Evolutionary conservation across 2,797 vertebrate species (phyloP).

Genomic region (Xenentodon cancila): DNA sequence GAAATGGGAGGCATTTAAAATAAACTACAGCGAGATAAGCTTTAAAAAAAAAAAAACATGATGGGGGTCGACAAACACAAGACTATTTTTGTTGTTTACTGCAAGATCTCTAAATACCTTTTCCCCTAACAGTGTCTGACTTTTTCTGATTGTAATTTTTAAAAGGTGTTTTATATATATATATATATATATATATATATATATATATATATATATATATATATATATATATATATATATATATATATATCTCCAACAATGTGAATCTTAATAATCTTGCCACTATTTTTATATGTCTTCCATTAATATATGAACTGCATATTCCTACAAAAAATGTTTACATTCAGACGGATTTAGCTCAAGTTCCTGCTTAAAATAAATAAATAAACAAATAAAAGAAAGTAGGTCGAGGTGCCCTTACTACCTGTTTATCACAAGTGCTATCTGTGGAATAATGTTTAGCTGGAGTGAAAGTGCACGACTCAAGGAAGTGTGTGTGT

Average conservation of each 20-base stretch:
- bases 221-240: no score
- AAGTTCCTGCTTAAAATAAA: no score
- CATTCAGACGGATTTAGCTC: no score
- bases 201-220: no score
- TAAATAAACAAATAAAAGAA: no score
- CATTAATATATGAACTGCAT: no score
- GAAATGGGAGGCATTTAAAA: conserved; percentile 49
- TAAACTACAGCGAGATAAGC: conserved; percentile 30
- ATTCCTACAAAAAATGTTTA: no score
- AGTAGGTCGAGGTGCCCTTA: background rate
- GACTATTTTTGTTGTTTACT: background rate
- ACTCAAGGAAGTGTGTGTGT: conserved; percentile 12
- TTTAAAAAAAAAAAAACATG: background rate
- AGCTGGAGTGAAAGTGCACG: conserved; percentile 25
- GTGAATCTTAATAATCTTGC: no score
- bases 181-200: no score
- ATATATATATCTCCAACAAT: background rate
- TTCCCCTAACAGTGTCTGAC: background rate
- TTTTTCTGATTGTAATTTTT: background rate
- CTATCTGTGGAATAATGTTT: conserved; percentile 1
- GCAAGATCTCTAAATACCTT: background rate
- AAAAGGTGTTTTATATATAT: no score
- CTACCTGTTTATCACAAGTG: conserved; percentile 14
- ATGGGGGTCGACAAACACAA: background rate
- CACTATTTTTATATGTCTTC: no score